Base-by-base conservation (phyloP, 2,888 invertebrate genomes). In the Torymus tubicola region DNA sequence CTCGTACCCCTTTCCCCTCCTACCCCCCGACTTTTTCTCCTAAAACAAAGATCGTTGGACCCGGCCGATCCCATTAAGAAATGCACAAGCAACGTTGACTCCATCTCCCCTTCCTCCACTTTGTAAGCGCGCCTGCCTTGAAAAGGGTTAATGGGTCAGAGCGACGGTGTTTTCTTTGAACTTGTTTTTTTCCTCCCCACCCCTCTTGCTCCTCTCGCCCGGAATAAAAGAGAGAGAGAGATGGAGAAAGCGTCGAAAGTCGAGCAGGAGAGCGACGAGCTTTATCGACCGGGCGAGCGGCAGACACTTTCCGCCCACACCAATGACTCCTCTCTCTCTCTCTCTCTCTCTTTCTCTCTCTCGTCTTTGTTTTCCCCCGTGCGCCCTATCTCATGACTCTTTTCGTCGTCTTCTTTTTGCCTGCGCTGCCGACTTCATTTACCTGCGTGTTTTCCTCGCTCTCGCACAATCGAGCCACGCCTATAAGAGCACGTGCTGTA, bases 281-380 rank as follows among this genome's bases (percentile, higher is more conserved):
- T 82, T 69, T 80, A 82, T 82, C 80, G 82, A 82, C 67, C 80
- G 64, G 68, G 71, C 70, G 31, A 72, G 52, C 69, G 70, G 77
- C 69, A 73, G 77, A 71, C 73, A 71, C 57, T 75, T 75, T 60
- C 74, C 70, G 65, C 74, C 71, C 71, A 75, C 63, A 69, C 73
- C 70, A 53, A 65, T 78, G 69, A 74, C 74, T 78, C 60, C 42
- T 76, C 74, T 14, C 21, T 63, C 5, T 8, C 14, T 42, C 21
- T 18, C 42, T 18, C 57, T 52, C 14, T 70, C 12, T 70, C 42
- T 42, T 64, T 73, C 52, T 72, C 31, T 68, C 53, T 42, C 58
- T 2, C 68, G 31, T 4, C 5, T 67, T 53, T 70, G 61, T 63
- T 64, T 71, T 58, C 68, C 50, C n/a, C 65, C 60, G 10, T 12